phyloP scores from a whole-genome alignment of 2,888 invertebrate species.

The Protodeltote pygarga region DNA sequence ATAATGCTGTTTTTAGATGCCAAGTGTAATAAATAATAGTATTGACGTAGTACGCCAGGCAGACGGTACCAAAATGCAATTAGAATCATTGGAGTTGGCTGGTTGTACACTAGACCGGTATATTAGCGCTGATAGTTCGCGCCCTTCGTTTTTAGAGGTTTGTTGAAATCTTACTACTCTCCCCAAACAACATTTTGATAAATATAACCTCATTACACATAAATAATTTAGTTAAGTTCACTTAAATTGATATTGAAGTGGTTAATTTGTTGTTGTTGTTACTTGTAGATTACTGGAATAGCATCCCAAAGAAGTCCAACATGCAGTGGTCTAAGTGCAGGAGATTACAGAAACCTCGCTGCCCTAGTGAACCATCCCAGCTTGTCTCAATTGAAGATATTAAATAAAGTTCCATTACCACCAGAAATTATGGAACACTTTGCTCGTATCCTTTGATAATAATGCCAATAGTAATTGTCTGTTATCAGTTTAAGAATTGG shows the following conservation, averaged over 20 bases:
- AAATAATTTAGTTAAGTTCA: background rate
- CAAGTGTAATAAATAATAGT: constrained; percentile 68
- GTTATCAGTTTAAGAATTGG: background rate
- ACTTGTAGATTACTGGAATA: constrained; percentile 87
- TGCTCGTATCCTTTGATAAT: constrained; percentile 92
- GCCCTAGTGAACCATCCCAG: constrained; percentile 90
- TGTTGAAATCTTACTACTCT: constrained; percentile 29
- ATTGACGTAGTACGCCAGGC: constrained; percentile 65
- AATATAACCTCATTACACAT: background rate
- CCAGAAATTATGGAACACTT: constrained; percentile 98
- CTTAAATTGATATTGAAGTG: no score
- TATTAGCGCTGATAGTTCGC: constrained; percentile 89
- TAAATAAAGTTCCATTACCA: constrained; percentile 95
- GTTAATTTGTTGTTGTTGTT: constrained; percentile 7
- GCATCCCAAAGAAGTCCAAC: constrained; percentile 91
- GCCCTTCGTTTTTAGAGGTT: constrained; percentile 90
- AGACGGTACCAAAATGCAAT: constrained; percentile 81
- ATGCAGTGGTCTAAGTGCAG: constrained; percentile 95
- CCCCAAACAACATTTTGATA: background rate
- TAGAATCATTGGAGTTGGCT: constrained; percentile 91
- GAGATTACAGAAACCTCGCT: constrained; percentile 95
- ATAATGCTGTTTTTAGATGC: constrained; percentile 74
- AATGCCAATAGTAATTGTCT: background rate
- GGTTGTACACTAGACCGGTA: constrained; percentile 93
- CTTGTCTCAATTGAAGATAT: constrained; percentile 92